phyloP scores from a whole-genome alignment of 2,113 vertebrate genomes.

The Eurypyga helias region DNA sequence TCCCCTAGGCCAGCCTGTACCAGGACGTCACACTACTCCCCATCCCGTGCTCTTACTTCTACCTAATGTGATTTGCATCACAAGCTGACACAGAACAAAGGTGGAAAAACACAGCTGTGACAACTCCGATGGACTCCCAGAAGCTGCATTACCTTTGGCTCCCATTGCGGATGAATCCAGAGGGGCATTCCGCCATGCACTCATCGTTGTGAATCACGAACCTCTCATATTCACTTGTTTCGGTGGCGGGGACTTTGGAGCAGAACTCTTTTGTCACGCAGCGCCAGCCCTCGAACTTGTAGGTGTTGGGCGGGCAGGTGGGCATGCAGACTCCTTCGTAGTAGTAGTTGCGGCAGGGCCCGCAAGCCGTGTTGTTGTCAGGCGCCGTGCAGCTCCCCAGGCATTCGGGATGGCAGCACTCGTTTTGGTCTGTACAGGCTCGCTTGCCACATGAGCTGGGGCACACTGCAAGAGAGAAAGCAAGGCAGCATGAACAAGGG shows the following conservation, averaged over 20 bases:
- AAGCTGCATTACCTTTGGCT: slow-evolving; percentile 82
- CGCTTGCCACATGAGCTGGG: slow-evolving; percentile 85
- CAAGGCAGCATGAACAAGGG: background rate
- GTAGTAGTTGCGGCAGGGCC: slow-evolving; percentile 92
- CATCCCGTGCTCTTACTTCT: fast-evolving
- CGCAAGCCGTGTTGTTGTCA: slow-evolving; percentile 86
- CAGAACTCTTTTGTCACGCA: slow-evolving; percentile 93
- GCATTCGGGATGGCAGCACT: slow-evolving; percentile 95
- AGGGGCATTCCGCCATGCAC: slow-evolving; percentile 92
- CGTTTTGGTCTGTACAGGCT: slow-evolving; percentile 85
- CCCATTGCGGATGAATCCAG: slow-evolving; percentile 92
- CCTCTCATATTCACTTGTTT: slow-evolving; percentile 79
- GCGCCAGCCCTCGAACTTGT: slow-evolving; percentile 96
- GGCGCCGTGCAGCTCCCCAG: slow-evolving; percentile 89
- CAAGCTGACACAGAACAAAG: background rate
- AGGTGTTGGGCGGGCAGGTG: slow-evolving; percentile 89
- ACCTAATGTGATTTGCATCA: background rate
- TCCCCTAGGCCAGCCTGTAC: background rate
- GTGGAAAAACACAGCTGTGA: fast-evolving
- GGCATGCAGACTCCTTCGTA: slow-evolving; percentile 86
- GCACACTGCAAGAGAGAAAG: slow-evolving; percentile 84
- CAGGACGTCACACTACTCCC: fast-evolving
- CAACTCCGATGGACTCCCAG: fast-evolving
- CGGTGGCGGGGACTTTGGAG: slow-evolving; percentile 79
- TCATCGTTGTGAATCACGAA: slow-evolving; percentile 95